Evolutionary conservation across 1,140 invertebrate genomes (phyloP).

Genomic region (Drosophila sucinea): DNA sequence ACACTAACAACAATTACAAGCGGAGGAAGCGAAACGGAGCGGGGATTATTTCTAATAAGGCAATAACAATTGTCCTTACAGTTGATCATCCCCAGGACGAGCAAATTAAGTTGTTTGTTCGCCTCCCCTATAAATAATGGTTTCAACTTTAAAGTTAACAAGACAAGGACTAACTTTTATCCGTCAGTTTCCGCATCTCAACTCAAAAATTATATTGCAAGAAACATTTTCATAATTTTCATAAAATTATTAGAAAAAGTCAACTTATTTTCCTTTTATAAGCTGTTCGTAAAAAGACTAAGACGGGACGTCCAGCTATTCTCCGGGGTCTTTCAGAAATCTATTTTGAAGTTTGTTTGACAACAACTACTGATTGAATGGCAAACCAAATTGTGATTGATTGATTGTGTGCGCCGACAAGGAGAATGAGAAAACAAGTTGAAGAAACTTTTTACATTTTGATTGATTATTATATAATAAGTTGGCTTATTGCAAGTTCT

Average conservation of each 20-base stretch:
- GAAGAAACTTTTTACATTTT: not conserved
- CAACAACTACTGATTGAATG: conserved; percentile 3
- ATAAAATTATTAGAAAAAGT: too few relatives aligned
- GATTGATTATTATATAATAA: too few relatives aligned
- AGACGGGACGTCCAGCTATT: too few relatives aligned
- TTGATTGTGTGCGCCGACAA: not conserved
- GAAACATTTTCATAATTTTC: too few relatives aligned
- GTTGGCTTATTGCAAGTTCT: too few relatives aligned
- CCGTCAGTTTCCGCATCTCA: too few relatives aligned
- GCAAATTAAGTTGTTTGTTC: conserved; percentile 62
- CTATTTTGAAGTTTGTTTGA: not conserved
- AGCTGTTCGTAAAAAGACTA: too few relatives aligned
- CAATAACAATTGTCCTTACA: conserved; percentile 70
- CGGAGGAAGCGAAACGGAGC: conserved; percentile 5
- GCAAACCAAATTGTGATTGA: not conserved
- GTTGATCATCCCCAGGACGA: conserved; percentile 51
- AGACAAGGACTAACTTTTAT: too few relatives aligned
- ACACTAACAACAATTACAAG: conserved; percentile 62
- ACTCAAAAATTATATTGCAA: too few relatives aligned
- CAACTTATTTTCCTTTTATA: too few relatives aligned
- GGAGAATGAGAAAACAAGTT: not conserved
- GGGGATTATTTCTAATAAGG: conserved; percentile 69
- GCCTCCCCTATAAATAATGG: too few relatives aligned
- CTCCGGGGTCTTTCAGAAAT: not conserved
- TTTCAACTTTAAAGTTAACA: too few relatives aligned